Conservation (phyloP, 2,888 invertebrate genomes). For the Cephus runcator region DNA sequence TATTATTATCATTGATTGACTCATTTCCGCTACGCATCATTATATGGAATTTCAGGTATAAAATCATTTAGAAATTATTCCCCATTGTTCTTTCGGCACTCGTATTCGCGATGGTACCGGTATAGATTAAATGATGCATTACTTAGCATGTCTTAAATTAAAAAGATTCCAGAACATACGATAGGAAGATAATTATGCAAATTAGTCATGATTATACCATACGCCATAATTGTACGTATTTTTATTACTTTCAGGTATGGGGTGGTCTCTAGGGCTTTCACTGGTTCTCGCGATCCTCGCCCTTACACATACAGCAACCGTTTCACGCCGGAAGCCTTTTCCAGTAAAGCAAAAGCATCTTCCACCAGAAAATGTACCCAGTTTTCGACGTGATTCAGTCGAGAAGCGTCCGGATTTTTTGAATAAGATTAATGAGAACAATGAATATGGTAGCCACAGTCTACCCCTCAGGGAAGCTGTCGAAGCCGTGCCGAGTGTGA, state of each 20-base stretch:
- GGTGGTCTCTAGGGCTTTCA: conserved; percentile 38
- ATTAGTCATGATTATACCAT: neutral
- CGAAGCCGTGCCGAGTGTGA: conserved; percentile 66
- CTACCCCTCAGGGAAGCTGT: conserved; percentile 81
- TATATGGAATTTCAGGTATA: neutral
- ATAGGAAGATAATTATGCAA: neutral
- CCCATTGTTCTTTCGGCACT: neutral
- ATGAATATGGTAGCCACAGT: conserved; percentile 63
- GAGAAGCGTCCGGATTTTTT: conserved; percentile 60
- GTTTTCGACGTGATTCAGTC: conserved; percentile 65
- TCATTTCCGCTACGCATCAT: neutral
- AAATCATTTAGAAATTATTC: neutral
- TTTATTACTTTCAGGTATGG: conserved; percentile 33
- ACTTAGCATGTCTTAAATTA: neutral
- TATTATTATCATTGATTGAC: neutral
- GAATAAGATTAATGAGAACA: conserved; percentile 16
- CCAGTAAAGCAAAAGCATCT: conserved; percentile 39
- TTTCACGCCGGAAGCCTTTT: conserved; percentile 40
- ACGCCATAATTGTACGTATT: neutral
- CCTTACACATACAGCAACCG: conserved; percentile 40
- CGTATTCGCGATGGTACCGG: neutral
- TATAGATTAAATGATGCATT: neutral
- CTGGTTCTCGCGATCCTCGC: conserved; percentile 40
- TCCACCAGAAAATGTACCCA: conserved; percentile 49
- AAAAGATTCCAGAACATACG: neutral